Base-by-base conservation (phyloP, 2,113 vertebrate genomes). In the Cavia aperea region DNA sequence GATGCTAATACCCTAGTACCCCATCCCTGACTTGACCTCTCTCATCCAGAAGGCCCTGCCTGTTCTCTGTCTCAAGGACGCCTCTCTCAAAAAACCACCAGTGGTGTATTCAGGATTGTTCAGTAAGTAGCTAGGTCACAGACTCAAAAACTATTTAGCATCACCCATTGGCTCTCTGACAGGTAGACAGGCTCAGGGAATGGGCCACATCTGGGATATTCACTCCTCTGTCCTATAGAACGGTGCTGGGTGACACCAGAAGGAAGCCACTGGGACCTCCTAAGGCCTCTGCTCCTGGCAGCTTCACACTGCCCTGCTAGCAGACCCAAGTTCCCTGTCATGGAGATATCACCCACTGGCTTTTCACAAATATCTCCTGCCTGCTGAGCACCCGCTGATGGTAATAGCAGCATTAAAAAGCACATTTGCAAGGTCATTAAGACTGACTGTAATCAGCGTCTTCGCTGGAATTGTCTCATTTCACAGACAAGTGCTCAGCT, bases 371-470 rank as follows among this genome's bases (percentile, higher is more conserved):
- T 15, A 56, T 9, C 84, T 65, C 46, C 46, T 7, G 65, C 72
- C 43, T 60, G 82, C 93, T 43, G 12, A 81, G 72, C 46, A 10
- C 62, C 39, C 39, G n/a, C 3, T 9, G 51, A 49, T 65, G 73
- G 19, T 54, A 92, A 84, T 1, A 70, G 54, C 62, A 78, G 84
- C 60, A 81, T 66, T 73, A 90, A 79, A 68, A 87, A 79, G 85
- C 82, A 31, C 93, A 58, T 89, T 58, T 87, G 75, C 93, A 29
- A 86, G 87, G 84, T 89, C 73, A 46, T 89, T 70, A 78, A 79
- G 72, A 72, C 24, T 4, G 91, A 82, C 15, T 51, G 54, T 49
- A 10, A 51, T 84, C 81, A 65, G 75, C 46, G 88, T 54, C 94
- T 66, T 58, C 62, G 81, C 51, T 77, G 3, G 78, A 93, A 77